Conservation (phyloP, 2,113 vertebrate species). For the Apteryx owenii region DNA sequence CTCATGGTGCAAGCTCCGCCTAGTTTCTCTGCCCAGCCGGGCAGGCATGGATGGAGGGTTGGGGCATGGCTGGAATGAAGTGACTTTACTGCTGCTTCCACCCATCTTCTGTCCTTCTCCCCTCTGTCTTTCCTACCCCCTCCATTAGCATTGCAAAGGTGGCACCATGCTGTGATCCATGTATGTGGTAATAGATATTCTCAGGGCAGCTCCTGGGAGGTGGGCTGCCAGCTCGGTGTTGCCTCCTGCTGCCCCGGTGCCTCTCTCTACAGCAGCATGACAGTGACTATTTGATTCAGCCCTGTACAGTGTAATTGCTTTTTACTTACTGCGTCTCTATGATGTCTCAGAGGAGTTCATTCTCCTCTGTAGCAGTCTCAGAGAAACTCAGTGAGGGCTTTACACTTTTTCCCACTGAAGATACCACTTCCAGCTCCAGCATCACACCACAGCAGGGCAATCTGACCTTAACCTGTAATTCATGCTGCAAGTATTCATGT, state of each 20-base stretch:
- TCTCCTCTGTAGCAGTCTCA: neutral
- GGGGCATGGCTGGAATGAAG: neutral
- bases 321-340: neutral
- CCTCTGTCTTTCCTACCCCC: neutral
- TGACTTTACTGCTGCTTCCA: neutral
- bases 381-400: neutral
- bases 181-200: neutral
- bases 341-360: neutral
- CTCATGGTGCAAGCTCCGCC: neutral
- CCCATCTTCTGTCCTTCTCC: neutral
- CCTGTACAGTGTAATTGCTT: neutral
- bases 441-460: neutral
- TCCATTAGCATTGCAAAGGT: neutral
- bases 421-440: neutral
- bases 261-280: fast-evolving
- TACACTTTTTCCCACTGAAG: neutral
- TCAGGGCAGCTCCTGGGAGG: neutral
- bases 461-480: neutral
- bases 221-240: neutral
- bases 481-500: neutral
- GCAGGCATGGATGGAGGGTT: neutral
- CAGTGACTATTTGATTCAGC: neutral
- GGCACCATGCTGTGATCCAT: neutral
- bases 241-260: neutral
- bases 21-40: fast-evolving